Evolutionary conservation across 2,888 invertebrate species (phyloP).

Genomic region (Metopia argyrocephala): DNA sequence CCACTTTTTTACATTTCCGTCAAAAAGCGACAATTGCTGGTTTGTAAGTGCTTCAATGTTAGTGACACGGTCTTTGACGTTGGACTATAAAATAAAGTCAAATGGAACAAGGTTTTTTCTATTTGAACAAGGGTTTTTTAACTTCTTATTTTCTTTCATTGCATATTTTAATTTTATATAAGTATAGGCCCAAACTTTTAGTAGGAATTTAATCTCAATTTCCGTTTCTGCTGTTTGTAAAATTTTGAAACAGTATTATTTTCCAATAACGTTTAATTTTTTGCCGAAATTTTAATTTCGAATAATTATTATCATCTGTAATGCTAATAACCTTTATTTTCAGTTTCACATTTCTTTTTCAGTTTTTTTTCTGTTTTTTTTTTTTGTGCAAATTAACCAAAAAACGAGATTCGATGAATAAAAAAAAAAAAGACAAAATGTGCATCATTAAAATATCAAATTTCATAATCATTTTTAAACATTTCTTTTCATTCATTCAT

Average conservation of each 20-base stretch:
- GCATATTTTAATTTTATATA: no score
- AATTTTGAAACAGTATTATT: neutral
- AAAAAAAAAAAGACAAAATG: conserved; percentile 19
- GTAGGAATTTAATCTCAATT: no score
- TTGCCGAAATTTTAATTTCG: neutral
- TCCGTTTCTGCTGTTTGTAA: no score
- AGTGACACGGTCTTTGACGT: no score
- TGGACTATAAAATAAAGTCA: no score
- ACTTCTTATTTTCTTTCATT: no score
- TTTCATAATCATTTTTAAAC: conserved; percentile 53
- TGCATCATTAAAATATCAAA: conserved; percentile 56
- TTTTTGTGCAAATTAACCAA: conserved; percentile 38
- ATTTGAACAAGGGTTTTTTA: no score
- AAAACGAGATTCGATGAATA: conserved; percentile 12
- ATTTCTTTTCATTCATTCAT: conserved; percentile 19
- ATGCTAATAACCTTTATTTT: conserved; percentile 51
- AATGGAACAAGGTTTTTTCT: no score
- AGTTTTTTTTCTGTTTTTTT: neutral
- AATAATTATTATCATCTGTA: conserved; percentile 20
- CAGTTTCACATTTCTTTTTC: neutral
- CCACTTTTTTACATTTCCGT: no score
- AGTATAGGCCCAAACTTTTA: no score
- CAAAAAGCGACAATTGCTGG: no score
- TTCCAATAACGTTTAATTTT: neutral
- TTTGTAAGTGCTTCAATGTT: no score